Conservation (phyloP, 2,888 invertebrate species). For the Dynastes hyllus region DNA sequence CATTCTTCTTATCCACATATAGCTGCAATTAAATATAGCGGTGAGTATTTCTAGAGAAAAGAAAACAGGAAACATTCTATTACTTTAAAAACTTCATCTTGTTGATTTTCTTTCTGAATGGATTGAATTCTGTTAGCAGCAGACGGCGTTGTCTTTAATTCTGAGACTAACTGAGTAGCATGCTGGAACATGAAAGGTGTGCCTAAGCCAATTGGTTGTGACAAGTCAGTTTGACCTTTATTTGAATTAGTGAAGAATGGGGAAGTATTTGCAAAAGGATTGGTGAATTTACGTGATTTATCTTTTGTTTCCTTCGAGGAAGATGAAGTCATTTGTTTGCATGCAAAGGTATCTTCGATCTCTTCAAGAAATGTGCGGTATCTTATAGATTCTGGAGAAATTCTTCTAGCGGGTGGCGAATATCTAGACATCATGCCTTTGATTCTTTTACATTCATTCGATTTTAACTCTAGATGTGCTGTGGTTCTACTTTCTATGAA, state of each 20-base stretch:
- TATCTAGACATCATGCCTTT: background rate
- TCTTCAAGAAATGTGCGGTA: slow-evolving; percentile 1
- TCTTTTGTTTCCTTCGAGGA: background rate
- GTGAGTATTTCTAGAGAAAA: no score
- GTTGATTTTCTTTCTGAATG: no score
- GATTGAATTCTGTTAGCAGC: no score
- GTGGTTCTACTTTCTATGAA: background rate
- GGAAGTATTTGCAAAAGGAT: background rate
- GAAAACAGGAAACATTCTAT: no score
- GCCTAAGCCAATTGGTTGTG: background rate
- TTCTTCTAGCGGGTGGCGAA: background rate
- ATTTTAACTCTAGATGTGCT: background rate
- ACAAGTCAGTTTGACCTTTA: background rate
- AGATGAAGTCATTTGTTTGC: background rate
- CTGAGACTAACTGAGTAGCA: background rate
- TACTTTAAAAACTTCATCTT: no score
- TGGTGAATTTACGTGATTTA: background rate
- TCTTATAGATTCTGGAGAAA: background rate
- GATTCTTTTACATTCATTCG: background rate
- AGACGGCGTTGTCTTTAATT: no score
- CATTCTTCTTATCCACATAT: background rate
- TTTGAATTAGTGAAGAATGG: background rate
- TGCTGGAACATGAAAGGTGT: background rate
- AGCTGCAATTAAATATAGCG: background rate
- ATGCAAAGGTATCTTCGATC: background rate